Conservation (phyloP, 2,888 invertebrate species). For the Nebria salina region DNA sequence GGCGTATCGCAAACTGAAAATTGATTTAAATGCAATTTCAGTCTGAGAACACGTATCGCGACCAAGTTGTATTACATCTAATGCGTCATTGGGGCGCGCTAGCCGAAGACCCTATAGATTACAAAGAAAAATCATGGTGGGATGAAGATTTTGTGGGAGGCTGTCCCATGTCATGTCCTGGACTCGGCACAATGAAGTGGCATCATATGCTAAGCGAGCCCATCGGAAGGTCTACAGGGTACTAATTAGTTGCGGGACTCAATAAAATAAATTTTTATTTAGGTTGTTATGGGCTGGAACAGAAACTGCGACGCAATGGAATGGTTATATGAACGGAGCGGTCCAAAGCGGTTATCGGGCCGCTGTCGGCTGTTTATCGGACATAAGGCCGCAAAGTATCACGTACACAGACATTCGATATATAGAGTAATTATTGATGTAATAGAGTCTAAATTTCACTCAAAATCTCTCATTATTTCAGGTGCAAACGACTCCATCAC, state of each 20-base stretch:
- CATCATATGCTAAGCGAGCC: conserved; percentile 40
- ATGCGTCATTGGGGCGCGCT: conserved; percentile 53
- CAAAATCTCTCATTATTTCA: not conserved
- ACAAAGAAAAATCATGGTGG: conserved; percentile 52
- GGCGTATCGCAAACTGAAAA: not conserved
- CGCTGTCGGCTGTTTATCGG: conserved; percentile 55
- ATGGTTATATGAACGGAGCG: conserved; percentile 55
- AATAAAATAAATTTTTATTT: not conserved
- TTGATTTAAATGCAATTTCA: not conserved
- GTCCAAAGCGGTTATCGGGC: conserved; percentile 54
- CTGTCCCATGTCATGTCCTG: conserved; percentile 39
- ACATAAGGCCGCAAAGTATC: conserved; percentile 53
- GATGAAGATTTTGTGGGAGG: conserved; percentile 44
- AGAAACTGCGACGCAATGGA: conserved; percentile 55
- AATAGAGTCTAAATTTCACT: not conserved
- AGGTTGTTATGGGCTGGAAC: conserved; percentile 57
- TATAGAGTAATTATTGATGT: conserved; percentile 48
- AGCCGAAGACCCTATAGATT: conserved; percentile 53
- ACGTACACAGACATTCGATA: conserved; percentile 49
- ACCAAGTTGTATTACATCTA: conserved; percentile 52
- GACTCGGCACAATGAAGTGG: conserved; percentile 20
- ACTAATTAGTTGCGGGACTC: not conserved
- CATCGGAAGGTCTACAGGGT: conserved; percentile 47
- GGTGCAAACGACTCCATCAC: not conserved
- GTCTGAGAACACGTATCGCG: conserved; percentile 39